These are phyloP conservation scores for Drosophila mimetica DNA, from an alignment of 2,888 invertebrate genomes.

Conservation along the genomic window DNA sequence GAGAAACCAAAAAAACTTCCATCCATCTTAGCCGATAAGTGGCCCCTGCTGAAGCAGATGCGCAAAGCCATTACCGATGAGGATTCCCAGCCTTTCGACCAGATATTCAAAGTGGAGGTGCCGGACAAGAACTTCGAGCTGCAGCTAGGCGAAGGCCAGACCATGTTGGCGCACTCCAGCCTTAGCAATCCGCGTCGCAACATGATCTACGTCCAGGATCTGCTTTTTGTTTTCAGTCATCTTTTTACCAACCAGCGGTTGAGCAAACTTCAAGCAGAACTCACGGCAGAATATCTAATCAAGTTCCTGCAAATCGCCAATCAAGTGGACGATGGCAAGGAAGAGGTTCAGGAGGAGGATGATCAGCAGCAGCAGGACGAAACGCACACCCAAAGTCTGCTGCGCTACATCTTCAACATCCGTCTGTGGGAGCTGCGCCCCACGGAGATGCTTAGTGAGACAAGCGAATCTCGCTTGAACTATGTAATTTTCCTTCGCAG, in stretches of 20 bases:
- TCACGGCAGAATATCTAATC: constrained; percentile 70
- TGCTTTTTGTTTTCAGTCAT: constrained; percentile 74
- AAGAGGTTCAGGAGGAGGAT: constrained; percentile 17
- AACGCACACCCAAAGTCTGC: constrained; percentile 61
- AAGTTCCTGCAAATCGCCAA: constrained; percentile 61
- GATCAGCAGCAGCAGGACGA: constrained; percentile 33
- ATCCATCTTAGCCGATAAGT: constrained; percentile 22
- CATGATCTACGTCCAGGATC: constrained; percentile 80
- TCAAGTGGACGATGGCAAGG: constrained; percentile 46
- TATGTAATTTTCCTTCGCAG: constrained; percentile 76
- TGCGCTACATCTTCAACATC: constrained; percentile 82
- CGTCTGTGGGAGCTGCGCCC: constrained; percentile 72
- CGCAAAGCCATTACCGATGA: constrained; percentile 57
- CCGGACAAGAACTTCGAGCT: constrained; percentile 50
- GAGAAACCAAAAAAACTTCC: constrained; percentile 26
- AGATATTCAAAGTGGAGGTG: constrained; percentile 17
- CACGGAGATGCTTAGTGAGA: constrained; percentile 69
- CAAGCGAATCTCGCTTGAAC: constrained; percentile 61
- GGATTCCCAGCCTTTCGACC: constrained; percentile 63
- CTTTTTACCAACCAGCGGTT: constrained; percentile 61
- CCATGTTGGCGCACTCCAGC: constrained; percentile 54
- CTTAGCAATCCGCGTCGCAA: constrained; percentile 75
- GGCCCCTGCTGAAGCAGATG: constrained; percentile 66
- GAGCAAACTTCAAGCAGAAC: constrained; percentile 60
- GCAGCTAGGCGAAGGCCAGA: constrained; percentile 68